Conservation (phyloP, 2,888 invertebrate genomes). For the Lypha dubia region DNA sequence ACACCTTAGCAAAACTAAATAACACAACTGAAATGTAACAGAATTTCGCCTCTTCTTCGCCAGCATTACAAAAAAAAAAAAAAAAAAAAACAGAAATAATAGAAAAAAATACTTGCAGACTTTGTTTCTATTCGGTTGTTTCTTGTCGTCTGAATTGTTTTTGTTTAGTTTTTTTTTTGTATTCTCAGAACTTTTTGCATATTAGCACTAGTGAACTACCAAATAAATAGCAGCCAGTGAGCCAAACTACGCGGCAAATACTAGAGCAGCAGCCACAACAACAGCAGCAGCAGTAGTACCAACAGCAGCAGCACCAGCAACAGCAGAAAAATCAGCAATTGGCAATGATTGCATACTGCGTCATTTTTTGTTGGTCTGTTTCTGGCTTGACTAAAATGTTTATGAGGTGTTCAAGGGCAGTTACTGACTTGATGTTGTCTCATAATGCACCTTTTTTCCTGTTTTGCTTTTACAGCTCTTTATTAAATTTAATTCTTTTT, state of each 20-base stretch:
- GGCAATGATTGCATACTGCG: slow-evolving; percentile 70
- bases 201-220: slow-evolving; percentile 46
- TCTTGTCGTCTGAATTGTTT: slow-evolving; percentile 42
- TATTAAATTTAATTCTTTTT: slow-evolving; percentile 34
- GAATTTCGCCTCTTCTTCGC: slow-evolving; percentile 53
- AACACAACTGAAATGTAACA: slow-evolving; percentile 52
- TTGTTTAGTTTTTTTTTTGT: slow-evolving; percentile 21
- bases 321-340: slow-evolving; percentile 53
- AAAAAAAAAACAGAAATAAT: too few species aligned
- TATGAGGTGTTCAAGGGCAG: slow-evolving; percentile 72
- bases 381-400: slow-evolving; percentile 48
- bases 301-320: slow-evolving; percentile 4
- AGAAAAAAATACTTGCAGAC: slow-evolving; percentile 28
- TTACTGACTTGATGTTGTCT: slow-evolving; percentile 64
- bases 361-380: slow-evolving; percentile 68
- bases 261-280: slow-evolving; percentile 33
- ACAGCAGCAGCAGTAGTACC: slow-evolving; percentile 8
- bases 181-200: slow-evolving; percentile 29
- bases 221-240: slow-evolving; percentile 36
- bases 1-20: slow-evolving; percentile 60
- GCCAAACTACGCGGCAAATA: slow-evolving; percentile 17
- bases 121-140: slow-evolving; percentile 28
- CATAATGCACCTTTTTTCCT: slow-evolving; percentile 63
- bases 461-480: slow-evolving; percentile 27
- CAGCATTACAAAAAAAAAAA: slow-evolving; percentile 33